A percentile compares a stretch with the other conserved stretches of the same genome.
These are phyloP conservation scores for Ianthella basta DNA, from an alignment of 37 sponge, comb jelly and placozoan genomes.

Conservation along the genomic window DNA sequence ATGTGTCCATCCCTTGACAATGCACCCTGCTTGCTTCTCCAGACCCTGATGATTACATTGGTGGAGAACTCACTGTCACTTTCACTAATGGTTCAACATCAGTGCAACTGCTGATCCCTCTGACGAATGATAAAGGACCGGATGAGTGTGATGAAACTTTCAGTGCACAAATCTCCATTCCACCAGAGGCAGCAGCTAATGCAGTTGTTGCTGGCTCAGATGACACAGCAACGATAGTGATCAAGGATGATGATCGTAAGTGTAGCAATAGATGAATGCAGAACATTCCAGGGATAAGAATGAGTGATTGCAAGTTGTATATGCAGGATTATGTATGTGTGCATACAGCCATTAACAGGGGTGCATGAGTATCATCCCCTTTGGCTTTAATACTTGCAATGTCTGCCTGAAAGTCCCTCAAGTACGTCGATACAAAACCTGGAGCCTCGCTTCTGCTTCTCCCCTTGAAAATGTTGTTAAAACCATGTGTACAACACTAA, in stretches of 20 bases:
- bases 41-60: conserved; percentile 27
- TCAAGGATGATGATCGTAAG: conserved; percentile 32
- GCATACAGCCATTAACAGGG: no score
- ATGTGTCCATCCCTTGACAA: background rate
- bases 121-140: background rate
- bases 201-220: background rate
- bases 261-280: background rate
- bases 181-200: background rate
- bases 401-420: no score
- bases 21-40: background rate
- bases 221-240: background rate
- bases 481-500: no score
- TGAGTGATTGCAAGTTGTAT: no score
- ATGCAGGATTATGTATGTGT: no score
- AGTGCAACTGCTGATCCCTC: background rate
- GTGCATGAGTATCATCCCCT: no score
- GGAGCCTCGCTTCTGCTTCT: no score
- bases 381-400: no score
- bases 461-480: no score
- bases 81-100: background rate
- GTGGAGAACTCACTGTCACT: background rate
- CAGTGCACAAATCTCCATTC: background rate
- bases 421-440: no score
- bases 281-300: no score
- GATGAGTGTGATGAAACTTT: background rate